Base-by-base conservation (phyloP, 2,113 vertebrate genomes). In the Hippocampus barbouri region DNA sequence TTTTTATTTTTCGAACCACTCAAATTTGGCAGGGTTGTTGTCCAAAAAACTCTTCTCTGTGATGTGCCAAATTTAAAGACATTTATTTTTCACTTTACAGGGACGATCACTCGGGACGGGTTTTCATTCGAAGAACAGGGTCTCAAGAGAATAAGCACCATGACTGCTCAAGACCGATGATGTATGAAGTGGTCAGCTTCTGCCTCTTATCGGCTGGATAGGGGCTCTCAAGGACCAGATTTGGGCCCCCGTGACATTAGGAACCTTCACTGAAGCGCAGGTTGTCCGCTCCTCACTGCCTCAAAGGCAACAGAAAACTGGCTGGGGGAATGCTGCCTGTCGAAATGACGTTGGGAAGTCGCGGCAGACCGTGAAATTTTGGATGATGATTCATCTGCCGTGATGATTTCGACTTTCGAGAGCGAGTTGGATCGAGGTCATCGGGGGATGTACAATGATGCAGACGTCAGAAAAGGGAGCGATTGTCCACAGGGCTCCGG, bases 261-360 rank as follows among this genome's bases (percentile, higher is more conserved):
- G 79, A 85, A 81, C 86, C 79, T 83, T 85, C 83, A 87, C 81
- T 79, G 75, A 47, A 66, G 76, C 69, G 66, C 71, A 79, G 72
- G 72, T 88, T 85, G 71, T 79, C 75, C 83, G 71, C 79, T 88
- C 82, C 84, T 84, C 1, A 51, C 84, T 85, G 80, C 87, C 80
- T 87, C 85, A 82, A 75, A 77, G 14, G 47, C 51, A n/a, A 21
- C 6, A 53, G 51, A 21, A 8, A 51, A 3, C 51, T n/a, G 73
- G 70, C 41, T 57, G 16, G 25, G 79, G 77, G 87, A 88, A 85
- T 75, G 74, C 65, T 53, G 77, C 59, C 56, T 72, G 71, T 27
- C 1, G 4, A 53, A 56, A 56, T 56, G 53, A n/a, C n/a, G 53
- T n/a, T 11, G 21, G 53, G 53, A 56, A 56, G 21, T n/a, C 10